Evolutionary conservation across 1,140 invertebrate genomes (phyloP), one percentile per base, ranked within the genome.

Genomic region (Hirudo medicinalis): DNA sequence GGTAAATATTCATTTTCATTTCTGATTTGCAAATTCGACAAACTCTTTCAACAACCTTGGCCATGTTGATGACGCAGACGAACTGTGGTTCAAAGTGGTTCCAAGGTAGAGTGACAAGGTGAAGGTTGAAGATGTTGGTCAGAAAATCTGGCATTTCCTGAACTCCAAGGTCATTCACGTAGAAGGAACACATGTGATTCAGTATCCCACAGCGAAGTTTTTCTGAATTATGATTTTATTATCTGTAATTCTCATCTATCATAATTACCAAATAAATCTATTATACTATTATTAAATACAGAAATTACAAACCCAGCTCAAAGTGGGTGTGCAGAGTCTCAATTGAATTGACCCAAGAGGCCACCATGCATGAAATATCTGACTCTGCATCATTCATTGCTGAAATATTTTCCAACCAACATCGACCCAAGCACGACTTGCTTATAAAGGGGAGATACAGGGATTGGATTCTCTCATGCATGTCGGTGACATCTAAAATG

Each of bases 391-490:
- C 5, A 20, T 2, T 63, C 8, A 13, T 32, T 11, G 57, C 57
- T 11, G 57, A 63, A 25, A 22, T 25, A n/a, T 63, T 63, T 63
- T 63, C 57, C 57, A 63, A 63, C 57, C 57, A 63, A 32, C 57
- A 63, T 63, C 29, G 57, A 25, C 29, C 19, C 29, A 63, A n/a
- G 57, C 57, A 63, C 57, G 22, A 32, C 57, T 63, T 25, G 57
- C 57, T 20, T 11, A 25, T 63, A 15, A 63, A 63, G 20, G 57
- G 29, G 43, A 49, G 43, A 9, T 49, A 49, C 43, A 49, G 11
- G 43, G 43, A 49, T 17, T 49, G 43, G 43, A 49, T 49, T 49
- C 13, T 49, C 43, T 17, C 43, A 49, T 49, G 43, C 43, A 49
- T 49, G 13, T 49, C 43, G 4, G 43, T 49, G 43, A 49, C 43